Percentiles rank a stretch among this genome's conserved stretches.
These are phyloP conservation scores for Pempheris klunzingeri DNA, from an alignment of 2,797 vertebrate species.

Conservation along the genomic window DNA sequence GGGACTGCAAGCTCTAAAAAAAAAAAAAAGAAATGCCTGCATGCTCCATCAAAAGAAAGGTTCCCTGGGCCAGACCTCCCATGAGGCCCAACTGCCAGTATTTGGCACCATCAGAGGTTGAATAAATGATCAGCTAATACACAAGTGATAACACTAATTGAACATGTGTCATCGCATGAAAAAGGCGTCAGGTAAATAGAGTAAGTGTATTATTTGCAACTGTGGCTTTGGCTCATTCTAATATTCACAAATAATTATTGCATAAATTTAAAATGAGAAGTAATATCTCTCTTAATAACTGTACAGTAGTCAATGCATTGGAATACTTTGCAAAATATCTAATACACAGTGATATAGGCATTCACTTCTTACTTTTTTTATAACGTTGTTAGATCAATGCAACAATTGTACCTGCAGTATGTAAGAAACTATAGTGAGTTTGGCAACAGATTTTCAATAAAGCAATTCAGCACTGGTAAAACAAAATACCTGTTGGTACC, in stretches of 20 bases:
- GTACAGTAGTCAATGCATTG: neutral
- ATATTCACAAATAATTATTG: neutral
- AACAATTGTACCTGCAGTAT: no score
- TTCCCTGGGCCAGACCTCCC: constrained; percentile 75
- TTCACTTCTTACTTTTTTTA: no score
- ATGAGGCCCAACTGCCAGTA: constrained; percentile 58
- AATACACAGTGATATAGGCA: neutral
- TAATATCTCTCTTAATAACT: constrained; percentile 3
- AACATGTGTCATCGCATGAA: constrained; percentile 39
- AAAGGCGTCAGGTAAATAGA: constrained; percentile 15
- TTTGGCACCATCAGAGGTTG: constrained; percentile 58
- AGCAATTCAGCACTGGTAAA: neutral
- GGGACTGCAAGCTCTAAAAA: constrained; percentile 71
- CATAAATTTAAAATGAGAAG: constrained; percentile 11
- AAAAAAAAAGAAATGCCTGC: constrained; percentile 70
- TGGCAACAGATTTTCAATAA: neutral
- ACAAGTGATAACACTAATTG: constrained; percentile 56
- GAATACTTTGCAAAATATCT: neutral
- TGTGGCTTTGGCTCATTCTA: neutral
- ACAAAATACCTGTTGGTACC: neutral
- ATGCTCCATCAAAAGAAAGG: constrained; percentile 78
- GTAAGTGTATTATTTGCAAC: constrained; percentile 1
- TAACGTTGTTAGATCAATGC: no score
- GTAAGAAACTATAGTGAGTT: neutral
- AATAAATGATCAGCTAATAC: constrained; percentile 66